These are phyloP conservation scores for Mesopsocus fuscifrons DNA, from an alignment of 2,888 invertebrate genomes.

Conservation along the genomic window DNA sequence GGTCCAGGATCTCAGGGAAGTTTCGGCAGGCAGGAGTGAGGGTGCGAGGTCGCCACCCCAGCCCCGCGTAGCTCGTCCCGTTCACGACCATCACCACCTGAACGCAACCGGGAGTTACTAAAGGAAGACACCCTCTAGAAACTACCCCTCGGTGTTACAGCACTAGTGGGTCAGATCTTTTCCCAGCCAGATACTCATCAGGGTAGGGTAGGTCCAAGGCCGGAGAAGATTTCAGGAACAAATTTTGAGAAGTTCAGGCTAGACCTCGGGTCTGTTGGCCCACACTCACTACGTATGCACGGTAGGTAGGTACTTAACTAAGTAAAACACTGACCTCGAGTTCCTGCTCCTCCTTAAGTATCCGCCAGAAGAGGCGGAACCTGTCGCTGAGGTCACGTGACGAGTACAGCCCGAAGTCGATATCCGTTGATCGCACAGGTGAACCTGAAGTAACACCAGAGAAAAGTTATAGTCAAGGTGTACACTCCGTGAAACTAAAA, in stretches of 20 bases:
- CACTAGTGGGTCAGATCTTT: too few relatives aligned
- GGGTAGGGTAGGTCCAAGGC: too few relatives aligned
- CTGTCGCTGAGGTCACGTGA: conserved; percentile 50
- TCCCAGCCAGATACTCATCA: too few relatives aligned
- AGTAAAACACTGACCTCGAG: conserved; percentile 44
- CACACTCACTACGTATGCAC: too few relatives aligned
- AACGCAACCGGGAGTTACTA: too few relatives aligned
- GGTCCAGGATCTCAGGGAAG: conserved; percentile 46
- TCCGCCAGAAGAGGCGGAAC: conserved; percentile 67
- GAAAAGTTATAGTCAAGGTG: conserved; percentile 12
- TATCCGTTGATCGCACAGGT: conserved; percentile 47
- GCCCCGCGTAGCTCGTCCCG: conserved; percentile 65
- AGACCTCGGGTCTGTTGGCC: too few relatives aligned
- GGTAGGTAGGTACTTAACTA: too few relatives aligned
- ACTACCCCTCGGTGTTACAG: too few relatives aligned
- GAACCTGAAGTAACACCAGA: conserved; percentile 44
- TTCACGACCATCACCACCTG: conserved; percentile 55
- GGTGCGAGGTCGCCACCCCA: conserved; percentile 81
- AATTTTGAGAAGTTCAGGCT: too few relatives aligned
- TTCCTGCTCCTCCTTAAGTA: conserved; percentile 65
- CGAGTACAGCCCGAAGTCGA: conserved; percentile 52
- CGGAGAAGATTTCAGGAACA: too few relatives aligned
- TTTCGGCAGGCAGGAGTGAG: conserved; percentile 59
- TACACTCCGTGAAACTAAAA: too few relatives aligned
- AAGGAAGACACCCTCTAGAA: too few relatives aligned